phyloP scores from a whole-genome alignment of 2,888 invertebrate species.

The Cerceris rybyensis region DNA sequence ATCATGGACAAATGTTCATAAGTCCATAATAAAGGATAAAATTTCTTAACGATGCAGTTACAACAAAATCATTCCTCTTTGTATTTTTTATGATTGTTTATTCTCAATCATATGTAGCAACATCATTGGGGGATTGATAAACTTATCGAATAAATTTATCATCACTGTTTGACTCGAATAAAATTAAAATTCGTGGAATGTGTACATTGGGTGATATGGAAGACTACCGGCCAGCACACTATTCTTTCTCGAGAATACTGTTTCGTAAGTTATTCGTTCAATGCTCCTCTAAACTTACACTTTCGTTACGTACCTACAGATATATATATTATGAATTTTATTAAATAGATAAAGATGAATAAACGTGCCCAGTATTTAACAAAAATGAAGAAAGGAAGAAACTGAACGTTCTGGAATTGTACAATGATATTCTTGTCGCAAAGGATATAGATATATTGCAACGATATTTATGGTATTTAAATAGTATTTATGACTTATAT shows the following conservation, averaged over 20 bases:
- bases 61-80: not conserved
- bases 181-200: not conserved
- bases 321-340: not conserved
- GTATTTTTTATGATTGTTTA: not conserved
- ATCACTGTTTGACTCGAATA: not conserved
- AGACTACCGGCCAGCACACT: not conserved
- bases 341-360: not conserved
- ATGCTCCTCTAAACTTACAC: not conserved
- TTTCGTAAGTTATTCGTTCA: not conserved
- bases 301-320: not conserved
- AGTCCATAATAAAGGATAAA: not conserved
- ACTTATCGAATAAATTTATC: not conserved
- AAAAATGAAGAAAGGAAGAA: not conserved
- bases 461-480: not conserved
- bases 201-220: not conserved
- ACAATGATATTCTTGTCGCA: not conserved
- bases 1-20: too few relatives aligned
- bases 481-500: not conserved
- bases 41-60: not conserved
- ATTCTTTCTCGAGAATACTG: not conserved
- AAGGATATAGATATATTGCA: not conserved
- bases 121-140: not conserved
- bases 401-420: not conserved
- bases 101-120: constrained; percentile 2
- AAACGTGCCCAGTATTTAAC: not conserved